Conservation (phyloP, 2,888 invertebrate species). For the Acrobasis consociella region DNA sequence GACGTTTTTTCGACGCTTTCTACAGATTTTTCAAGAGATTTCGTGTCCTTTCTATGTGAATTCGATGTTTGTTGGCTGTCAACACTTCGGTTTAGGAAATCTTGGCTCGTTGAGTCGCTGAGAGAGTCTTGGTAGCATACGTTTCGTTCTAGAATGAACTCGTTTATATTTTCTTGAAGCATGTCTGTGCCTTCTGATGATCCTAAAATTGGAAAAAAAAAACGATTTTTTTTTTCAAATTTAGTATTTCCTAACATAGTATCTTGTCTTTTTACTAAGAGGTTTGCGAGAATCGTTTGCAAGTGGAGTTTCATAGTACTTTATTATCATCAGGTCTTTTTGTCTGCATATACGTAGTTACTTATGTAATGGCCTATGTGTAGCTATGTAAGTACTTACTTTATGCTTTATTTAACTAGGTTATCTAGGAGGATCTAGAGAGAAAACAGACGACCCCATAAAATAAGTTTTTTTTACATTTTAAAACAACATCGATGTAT, state of each 20-base stretch:
- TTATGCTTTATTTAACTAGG: no score
- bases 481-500: no score
- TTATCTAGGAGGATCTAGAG: no score
- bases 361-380: no score
- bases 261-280: no score
- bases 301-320: no score
- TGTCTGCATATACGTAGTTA: no score
- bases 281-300: no score
- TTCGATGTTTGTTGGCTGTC: slow-evolving; percentile 59
- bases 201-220: slow-evolving; percentile 44
- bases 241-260: no score
- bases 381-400: no score
- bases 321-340: no score
- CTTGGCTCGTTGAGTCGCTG: slow-evolving; percentile 73
- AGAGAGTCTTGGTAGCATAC: slow-evolving; percentile 78
- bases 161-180: slow-evolving; percentile 70
- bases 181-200: slow-evolving; percentile 72
- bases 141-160: slow-evolving; percentile 74
- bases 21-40: slow-evolving; percentile 60
- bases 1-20: slow-evolving; percentile 73
- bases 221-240: neutral
- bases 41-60: slow-evolving; percentile 59
- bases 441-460: no score
- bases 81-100: slow-evolving; percentile 62
- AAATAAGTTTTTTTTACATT: neutral